These are phyloP conservation scores for Muscina levida DNA, from an alignment of 2,888 invertebrate genomes.

Conservation along the genomic window DNA sequence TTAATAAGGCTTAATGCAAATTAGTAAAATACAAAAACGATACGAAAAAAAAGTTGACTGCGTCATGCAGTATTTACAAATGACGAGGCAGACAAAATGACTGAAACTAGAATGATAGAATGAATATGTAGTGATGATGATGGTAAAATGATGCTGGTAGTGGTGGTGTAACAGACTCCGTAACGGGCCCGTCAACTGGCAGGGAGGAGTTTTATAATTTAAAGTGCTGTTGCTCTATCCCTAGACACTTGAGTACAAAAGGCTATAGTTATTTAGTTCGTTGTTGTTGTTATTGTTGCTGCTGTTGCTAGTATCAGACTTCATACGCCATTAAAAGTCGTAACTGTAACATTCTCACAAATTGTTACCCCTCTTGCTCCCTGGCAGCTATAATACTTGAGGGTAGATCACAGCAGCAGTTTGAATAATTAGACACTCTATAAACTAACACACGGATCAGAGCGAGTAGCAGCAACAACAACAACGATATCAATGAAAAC, in stretches of 20 bases:
- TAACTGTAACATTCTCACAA: background rate
- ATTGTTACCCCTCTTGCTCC: no score
- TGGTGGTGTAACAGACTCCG: background rate
- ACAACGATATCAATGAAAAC: background rate
- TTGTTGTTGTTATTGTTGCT: no score
- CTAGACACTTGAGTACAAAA: background rate
- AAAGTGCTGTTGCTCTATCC: background rate
- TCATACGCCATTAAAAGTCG: background rate
- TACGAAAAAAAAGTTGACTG: background rate
- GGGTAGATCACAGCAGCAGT: background rate
- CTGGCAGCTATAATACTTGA: background rate
- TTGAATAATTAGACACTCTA: constrained; percentile 43
- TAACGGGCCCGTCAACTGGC: no score
- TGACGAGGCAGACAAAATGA: background rate
- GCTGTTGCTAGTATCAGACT: background rate
- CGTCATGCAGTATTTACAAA: background rate
- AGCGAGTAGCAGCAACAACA: background rate
- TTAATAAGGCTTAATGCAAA: constrained; percentile 52
- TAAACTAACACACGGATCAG: background rate
- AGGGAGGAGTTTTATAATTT: background rate
- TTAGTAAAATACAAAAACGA: background rate
- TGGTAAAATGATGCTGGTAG: background rate
- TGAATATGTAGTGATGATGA: background rate
- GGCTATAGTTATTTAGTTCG: no score
- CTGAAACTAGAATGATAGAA: no score